These are phyloP conservation scores for Cyprinodon brontotheroides DNA, from an alignment of 2,113 vertebrate species.

Conservation along the genomic window DNA sequence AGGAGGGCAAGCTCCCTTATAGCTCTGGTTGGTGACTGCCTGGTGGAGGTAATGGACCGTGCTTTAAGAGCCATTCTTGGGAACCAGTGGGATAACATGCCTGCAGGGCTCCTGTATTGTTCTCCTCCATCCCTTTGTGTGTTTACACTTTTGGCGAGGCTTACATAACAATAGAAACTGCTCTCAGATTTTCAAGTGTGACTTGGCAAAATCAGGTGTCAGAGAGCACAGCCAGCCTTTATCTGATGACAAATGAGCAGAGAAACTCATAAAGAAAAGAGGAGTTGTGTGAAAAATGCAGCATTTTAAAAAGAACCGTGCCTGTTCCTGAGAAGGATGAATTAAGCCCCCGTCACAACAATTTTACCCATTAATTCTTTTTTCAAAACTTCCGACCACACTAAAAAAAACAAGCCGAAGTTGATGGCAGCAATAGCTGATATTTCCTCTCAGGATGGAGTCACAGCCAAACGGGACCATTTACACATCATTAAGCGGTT, in stretches of 20 bases:
- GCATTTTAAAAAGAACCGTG: not conserved
- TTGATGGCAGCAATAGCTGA: too few species aligned
- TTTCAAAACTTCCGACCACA: too few species aligned
- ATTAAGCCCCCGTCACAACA: too few species aligned
- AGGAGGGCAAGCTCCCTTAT: constrained; percentile 80
- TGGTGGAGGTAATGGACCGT: constrained; percentile 87
- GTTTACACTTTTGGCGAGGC: not conserved
- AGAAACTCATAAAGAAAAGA: too few species aligned
- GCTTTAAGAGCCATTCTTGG: not conserved
- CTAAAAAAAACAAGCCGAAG: too few species aligned
- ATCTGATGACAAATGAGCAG: too few species aligned
- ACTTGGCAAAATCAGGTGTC: not conserved
- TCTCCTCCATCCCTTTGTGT: not conserved
- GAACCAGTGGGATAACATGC: not conserved
- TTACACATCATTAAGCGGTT: too few species aligned
- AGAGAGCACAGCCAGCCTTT: too few species aligned
- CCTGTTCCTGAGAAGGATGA: too few species aligned
- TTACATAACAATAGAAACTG: not conserved
- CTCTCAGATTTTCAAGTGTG: not conserved
- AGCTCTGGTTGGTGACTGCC: constrained; percentile 90
- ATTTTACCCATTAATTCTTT: too few species aligned
- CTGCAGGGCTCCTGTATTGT: not conserved
- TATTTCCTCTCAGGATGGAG: too few species aligned
- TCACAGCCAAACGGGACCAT: too few species aligned
- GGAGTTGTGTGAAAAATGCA: not conserved